A percentile compares a stretch with the other conserved stretches of the same genome.
Conservation (phyloP, 2,113 vertebrate species). For the Dasyurus viverrinus region DNA sequence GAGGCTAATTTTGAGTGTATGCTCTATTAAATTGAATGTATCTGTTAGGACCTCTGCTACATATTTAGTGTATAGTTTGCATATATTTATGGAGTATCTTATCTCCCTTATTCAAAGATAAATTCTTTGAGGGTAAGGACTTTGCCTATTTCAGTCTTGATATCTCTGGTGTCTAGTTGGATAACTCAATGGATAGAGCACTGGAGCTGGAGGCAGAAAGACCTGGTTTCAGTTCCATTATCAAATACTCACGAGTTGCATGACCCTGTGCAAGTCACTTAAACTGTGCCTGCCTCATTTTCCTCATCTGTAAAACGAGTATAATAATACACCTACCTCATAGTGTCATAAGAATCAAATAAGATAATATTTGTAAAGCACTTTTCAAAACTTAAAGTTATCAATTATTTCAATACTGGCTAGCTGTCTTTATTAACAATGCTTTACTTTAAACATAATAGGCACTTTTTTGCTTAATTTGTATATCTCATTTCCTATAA, state of each 20-base stretch:
- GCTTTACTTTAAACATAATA: not conserved
- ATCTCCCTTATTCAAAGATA: not conserved
- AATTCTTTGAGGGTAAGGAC: not conserved
- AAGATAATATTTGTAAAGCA: not conserved
- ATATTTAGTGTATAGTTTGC: not conserved
- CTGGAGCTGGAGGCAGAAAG: not conserved
- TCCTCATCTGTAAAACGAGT: not conserved
- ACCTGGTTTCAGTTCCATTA: not conserved
- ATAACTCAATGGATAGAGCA: not conserved
- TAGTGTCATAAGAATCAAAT: not conserved
- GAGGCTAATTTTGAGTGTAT: not conserved
- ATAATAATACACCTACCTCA: not conserved
- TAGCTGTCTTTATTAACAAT: not conserved
- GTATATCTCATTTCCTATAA: not conserved
- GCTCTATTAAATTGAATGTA: not conserved
- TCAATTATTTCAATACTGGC: not conserved
- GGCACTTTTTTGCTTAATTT: not conserved
- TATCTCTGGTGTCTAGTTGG: not conserved
- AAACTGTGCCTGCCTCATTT: not conserved
- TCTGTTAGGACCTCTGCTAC: not conserved
- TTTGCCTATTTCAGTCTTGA: not conserved
- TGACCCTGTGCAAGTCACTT: no score
- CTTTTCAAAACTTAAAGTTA: not conserved
- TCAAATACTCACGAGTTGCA: not conserved
- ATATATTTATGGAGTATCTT: not conserved